Base-by-base conservation (phyloP, 2,113 vertebrate species). In the Corynorhinus townsendii region DNA sequence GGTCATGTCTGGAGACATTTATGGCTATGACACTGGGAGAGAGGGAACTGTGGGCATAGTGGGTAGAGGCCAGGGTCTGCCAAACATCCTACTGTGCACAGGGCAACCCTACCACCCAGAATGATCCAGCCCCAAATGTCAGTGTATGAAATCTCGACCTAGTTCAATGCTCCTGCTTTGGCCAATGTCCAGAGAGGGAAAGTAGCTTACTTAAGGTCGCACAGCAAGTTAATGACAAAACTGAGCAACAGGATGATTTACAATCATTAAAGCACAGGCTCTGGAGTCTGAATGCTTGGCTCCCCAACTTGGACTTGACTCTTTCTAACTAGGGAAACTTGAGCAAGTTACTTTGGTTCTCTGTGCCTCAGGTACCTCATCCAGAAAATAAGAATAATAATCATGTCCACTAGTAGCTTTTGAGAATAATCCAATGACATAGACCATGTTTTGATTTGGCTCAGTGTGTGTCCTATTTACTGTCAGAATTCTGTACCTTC, bases 241-340 rank as follows among this genome's bases (percentile, higher is more conserved):
- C 2, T 12, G 26, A 20, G 11, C 5, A 59, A 59, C 22, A 35
- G 76, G 19, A 28, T 20, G 49, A 28, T 64, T 64, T n/a, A 28
- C 0, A 6, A 12, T 26, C 12, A 1, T 7, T 16, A 2, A 54
- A 26, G 43, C 17, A 2, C 3, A 19, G 79, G 7, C 24, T 64
- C 24, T 26, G 47, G 43, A 35, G 52, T 76, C 28, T 14, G 56
- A 75, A 84, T 1, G 22, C 30, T 52, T 64, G 84, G 12, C 14
- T 81, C 72, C 33, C 35, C 20, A 15, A 72, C 14, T 8, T 90
- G n/a, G 59, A 28, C 73, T 62, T 92, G 71, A 54, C 19, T 80
- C 38, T 89, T 15, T 43, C 66, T 52, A 47, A 45, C 24, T 64
- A 28, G 20, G 52, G n/a, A 59, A 47, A 4, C 19, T 11, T 40